Evolutionary conservation across 92 coral and sea anemone species (phyloP), one percentile per base, ranked within the genome.

Genomic region (Ricordea florida): DNA sequence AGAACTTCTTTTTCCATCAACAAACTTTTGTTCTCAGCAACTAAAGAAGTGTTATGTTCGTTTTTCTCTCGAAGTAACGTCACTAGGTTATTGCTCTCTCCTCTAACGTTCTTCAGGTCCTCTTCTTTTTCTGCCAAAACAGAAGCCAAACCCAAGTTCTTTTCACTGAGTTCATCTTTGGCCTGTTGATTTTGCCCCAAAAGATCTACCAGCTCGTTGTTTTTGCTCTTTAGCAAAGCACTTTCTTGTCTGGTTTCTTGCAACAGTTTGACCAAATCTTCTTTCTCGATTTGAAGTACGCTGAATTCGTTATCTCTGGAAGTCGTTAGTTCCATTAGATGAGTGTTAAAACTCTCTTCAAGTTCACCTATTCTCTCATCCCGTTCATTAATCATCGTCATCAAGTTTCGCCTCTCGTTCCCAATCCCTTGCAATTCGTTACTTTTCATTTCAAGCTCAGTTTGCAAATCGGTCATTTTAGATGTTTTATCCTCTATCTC

Each of bases 311-410:
- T 56, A 35, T 94, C 91, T 20, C 79, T 87, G 2, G 76, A 73
- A 7, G 79, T 42, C 7, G 93, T 61, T 5, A 91, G 74, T 4
- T 91, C 97, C 26, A 79, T 33, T 57, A 85, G 61, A 66, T 87
- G 97, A 7, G 90, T 79, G 18, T 92, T 91, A 52, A 76, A 85
- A 21, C 87, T 64, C 21, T 92, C 97, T 61, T 94, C 92, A n/a
- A 94, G 76, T 44, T 94, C 97, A n/a, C 69, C 50, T 20, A 94
- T 75, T 49, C 82, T 79, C 28, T 74, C 78, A 50, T 94, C 98
- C 30, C 90, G 74, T 44, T 92, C 97, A 32, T 78, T 86, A 24
- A 94, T 86, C 89, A 85, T 80, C 9, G 53, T 69, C 66, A 94
- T 61, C 57, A 94, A 64, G 33, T 44, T 66, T 11, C 60, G 78